Conservation (phyloP, 2,797 vertebrate species). For the Phoebastria nigripes region DNA sequence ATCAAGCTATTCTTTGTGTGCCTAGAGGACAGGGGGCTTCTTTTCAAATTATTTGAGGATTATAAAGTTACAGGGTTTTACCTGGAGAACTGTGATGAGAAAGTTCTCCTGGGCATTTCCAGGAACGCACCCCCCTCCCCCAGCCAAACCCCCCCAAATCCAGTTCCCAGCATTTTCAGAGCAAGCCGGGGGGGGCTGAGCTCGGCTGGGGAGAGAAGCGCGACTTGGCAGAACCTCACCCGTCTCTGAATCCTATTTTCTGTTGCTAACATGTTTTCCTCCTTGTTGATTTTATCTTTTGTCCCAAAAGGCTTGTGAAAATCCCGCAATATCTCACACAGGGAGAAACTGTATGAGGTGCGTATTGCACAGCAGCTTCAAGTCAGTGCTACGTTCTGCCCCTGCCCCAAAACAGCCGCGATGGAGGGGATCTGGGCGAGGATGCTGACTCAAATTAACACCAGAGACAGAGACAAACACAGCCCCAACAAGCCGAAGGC, state of each 20-base stretch:
- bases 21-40: constrained; percentile 31
- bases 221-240: neutral
- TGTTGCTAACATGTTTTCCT: neutral
- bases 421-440: neutral
- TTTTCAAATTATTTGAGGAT: constrained; percentile 24
- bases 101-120: constrained; percentile 27
- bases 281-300: neutral
- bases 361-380: rapidly evolving
- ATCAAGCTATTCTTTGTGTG: constrained; percentile 68
- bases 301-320: neutral
- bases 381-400: neutral
- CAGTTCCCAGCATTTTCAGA: neutral
- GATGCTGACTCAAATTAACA: neutral
- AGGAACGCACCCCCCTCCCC: neutral
- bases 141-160: neutral
- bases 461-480: neutral
- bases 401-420: neutral
- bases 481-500: neutral
- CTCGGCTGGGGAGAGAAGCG: neutral
- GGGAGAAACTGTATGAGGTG: rapidly evolving
- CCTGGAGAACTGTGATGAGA: constrained; percentile 5
- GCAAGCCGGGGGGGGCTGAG: neutral
- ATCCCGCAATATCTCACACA: neutral
- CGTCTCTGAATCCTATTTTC: neutral
- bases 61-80: constrained; percentile 62